phyloP scores from a whole-genome alignment of 2,888 invertebrate genomes.

The Gryllus longicercus region DNA sequence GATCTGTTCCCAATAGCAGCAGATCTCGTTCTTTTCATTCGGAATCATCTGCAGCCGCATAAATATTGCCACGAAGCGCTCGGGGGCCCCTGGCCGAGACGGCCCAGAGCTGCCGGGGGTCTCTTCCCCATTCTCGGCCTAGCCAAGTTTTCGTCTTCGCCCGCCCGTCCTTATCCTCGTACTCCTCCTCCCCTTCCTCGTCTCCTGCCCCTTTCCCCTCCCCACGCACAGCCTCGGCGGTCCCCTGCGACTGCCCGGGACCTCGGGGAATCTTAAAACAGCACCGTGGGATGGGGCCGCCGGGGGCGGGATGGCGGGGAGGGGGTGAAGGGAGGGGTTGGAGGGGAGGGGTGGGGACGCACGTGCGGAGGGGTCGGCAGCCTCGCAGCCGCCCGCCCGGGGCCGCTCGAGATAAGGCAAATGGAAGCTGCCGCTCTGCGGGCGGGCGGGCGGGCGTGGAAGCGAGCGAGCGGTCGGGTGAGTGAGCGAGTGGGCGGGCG shows the following conservation, averaged over 20 bases:
- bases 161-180: background rate
- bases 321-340: background rate
- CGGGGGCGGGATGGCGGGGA: background rate
- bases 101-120: too few relatives aligned
- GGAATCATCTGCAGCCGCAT: too few relatives aligned
- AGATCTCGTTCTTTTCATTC: too few relatives aligned
- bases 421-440: too few relatives aligned
- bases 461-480: too few relatives aligned
- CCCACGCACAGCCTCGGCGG: background rate
- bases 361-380: background rate
- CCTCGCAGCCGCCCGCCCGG: background rate
- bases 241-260: background rate
- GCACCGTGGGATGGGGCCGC: background rate
- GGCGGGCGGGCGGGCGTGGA: too few relatives aligned
- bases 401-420: too few relatives aligned
- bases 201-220: background rate
- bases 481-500: too few relatives aligned
- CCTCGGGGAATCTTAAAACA: slow-evolving; percentile 5
- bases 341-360: background rate
- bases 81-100: too few relatives aligned
- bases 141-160: background rate
- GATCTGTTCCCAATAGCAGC: too few relatives aligned
- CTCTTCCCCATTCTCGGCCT: too few relatives aligned
- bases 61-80: too few relatives aligned
- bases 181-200: background rate